phyloP scores from a whole-genome alignment of 2,888 invertebrate genomes.

The Mellilla xanthometata region DNA sequence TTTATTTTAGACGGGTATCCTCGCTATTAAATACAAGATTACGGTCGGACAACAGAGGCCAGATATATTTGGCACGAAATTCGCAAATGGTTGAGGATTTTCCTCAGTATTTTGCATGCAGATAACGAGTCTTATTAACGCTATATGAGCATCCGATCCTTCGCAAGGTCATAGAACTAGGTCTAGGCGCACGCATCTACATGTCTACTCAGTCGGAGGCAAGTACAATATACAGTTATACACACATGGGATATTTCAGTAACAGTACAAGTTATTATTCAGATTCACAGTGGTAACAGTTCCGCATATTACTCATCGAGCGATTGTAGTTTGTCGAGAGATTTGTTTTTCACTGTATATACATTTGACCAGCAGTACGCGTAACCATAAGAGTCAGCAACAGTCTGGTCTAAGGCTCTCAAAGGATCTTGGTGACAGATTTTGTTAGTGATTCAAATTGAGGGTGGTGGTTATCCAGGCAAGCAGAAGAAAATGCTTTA shows the following conservation, averaged over 20 bases:
- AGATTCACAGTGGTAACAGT: too few species aligned
- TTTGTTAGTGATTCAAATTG: too few species aligned
- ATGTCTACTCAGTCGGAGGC: neutral
- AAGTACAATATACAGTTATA: too few species aligned
- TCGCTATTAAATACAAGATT: conserved; percentile 8
- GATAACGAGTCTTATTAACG: conserved; percentile 58
- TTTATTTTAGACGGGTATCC: conserved; percentile 16
- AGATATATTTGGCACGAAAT: conserved; percentile 15
- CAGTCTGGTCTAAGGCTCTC: too few species aligned
- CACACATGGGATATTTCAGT: conserved; percentile 10
- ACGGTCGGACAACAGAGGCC: conserved; percentile 3
- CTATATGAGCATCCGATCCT: conserved; percentile 58
- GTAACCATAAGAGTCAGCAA: too few species aligned
- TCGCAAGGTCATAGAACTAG: conserved; percentile 66
- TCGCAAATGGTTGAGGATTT: conserved; percentile 17
- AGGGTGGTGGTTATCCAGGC: too few species aligned
- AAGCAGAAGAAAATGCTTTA: too few species aligned
- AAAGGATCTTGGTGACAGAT: too few species aligned
- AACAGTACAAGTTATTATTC: conserved; percentile 2
- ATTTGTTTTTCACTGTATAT: too few species aligned
- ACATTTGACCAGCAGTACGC: too few species aligned
- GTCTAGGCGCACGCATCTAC: conserved; percentile 53
- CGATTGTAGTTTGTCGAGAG: too few species aligned
- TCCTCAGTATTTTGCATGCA: conserved; percentile 42
- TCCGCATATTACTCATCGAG: neutral